phyloP scores from a whole-genome alignment of 2,113 vertebrate species.

The Corydoras maculifer region DNA sequence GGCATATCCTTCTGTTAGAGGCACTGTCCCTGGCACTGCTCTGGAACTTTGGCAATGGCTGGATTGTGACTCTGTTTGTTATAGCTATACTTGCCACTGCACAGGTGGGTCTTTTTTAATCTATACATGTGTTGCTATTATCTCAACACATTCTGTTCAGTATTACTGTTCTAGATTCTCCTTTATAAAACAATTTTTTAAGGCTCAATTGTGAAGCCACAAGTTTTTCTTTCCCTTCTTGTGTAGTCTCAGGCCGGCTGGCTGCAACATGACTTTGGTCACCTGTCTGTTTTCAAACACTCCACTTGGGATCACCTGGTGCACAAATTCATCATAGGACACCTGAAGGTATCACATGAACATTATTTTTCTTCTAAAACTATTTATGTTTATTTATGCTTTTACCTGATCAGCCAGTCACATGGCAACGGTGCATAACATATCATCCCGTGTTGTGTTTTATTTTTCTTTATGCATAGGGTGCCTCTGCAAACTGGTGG shows the following conservation, averaged over 20 bases:
- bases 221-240: neutral
- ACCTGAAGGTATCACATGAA: constrained; percentile 74
- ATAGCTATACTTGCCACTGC: constrained; percentile 69
- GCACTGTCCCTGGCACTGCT: constrained; percentile 70
- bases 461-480: constrained; percentile 58
- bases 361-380: no score
- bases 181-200: no score
- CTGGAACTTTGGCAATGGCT: constrained; percentile 73
- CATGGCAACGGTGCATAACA: neutral
- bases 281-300: constrained; percentile 87
- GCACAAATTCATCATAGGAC: constrained; percentile 89
- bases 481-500: constrained; percentile 94
- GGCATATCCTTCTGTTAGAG: constrained; percentile 82
- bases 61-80: constrained; percentile 73
- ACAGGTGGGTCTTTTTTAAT: constrained; percentile 69
- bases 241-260: constrained; percentile 83
- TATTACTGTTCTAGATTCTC: no score
- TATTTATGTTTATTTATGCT: no score
- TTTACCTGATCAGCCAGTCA: no score
- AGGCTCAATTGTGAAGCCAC: no score
- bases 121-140: neutral
- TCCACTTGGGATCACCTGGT: constrained; percentile 82
- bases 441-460: neutral
- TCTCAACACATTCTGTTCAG: no score
- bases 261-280: constrained; percentile 95